phyloP scores from a whole-genome alignment of 30 jellyfish, hydroid and myxozoan species.

The Clytia hemisphaerica region DNA sequence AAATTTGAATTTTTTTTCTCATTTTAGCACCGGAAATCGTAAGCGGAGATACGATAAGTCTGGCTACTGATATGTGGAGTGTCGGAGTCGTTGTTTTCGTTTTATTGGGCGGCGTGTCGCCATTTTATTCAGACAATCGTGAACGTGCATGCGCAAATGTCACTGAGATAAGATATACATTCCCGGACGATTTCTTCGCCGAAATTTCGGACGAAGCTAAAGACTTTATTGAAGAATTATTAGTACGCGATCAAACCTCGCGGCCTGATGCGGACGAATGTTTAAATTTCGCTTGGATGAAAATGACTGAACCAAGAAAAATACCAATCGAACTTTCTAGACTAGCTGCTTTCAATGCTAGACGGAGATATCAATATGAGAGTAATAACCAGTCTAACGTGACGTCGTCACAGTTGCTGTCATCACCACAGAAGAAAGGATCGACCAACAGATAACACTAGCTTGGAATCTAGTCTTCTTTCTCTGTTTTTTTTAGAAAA shows the following conservation, averaged over 20 bases:
- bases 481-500: no score
- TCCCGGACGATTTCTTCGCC: slow-evolving; percentile 79
- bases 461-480: neutral
- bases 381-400: neutral
- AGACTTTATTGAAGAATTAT: slow-evolving; percentile 83
- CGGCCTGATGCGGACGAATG: slow-evolving; percentile 93
- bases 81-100: slow-evolving; percentile 93
- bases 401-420: slow-evolving; percentile 16
- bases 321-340: slow-evolving; percentile 80
- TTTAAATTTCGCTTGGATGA: slow-evolving; percentile 76
- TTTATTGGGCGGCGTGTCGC: slow-evolving; percentile 94
- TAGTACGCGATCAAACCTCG: slow-evolving; percentile 72
- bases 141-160: slow-evolving; percentile 87
- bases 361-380: slow-evolving; percentile 78
- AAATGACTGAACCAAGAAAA: slow-evolving; percentile 70
- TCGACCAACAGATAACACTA: slow-evolving; percentile 15
- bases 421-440: slow-evolving; percentile 24
- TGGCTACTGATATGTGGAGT: slow-evolving; percentile 90
- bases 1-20: neutral
- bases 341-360: slow-evolving; percentile 97
- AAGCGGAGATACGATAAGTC: slow-evolving; percentile 68
- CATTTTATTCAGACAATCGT: slow-evolving; percentile 86
- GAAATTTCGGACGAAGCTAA: slow-evolving; percentile 86
- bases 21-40: slow-evolving; percentile 87
- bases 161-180: slow-evolving; percentile 79